Evolutionary conservation across 2,888 invertebrate genomes (phyloP).

Genomic region (Parnassius orleans): DNA sequence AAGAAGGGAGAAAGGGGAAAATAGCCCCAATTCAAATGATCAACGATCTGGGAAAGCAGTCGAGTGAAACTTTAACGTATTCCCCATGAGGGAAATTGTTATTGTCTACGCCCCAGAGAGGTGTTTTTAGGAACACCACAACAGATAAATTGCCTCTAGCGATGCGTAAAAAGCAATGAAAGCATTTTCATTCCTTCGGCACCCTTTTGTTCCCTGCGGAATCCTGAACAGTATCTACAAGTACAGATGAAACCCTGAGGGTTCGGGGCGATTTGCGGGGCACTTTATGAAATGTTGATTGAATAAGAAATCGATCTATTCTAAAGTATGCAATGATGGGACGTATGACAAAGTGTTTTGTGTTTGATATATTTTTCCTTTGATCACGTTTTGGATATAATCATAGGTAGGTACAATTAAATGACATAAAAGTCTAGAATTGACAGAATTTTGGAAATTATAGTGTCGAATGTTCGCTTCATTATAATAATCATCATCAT

Average conservation of each 20-base stretch:
- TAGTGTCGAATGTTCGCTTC: too few relatives aligned
- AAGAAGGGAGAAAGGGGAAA: slow-evolving; percentile 10
- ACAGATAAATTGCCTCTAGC: slow-evolving; percentile 74
- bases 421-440: too few relatives aligned
- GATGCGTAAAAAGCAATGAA: slow-evolving; percentile 77
- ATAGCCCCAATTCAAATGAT: slow-evolving; percentile 20
- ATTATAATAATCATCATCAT: too few relatives aligned
- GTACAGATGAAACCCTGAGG: slow-evolving; percentile 65
- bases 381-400: too few relatives aligned
- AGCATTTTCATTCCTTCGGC: slow-evolving; percentile 73
- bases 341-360: too few relatives aligned
- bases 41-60: slow-evolving; percentile 30
- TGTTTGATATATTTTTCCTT: too few relatives aligned
- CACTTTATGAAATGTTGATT: slow-evolving; percentile 35
- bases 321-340: not conserved
- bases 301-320: slow-evolving; percentile 28
- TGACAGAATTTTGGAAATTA: too few relatives aligned
- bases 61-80: slow-evolving; percentile 40
- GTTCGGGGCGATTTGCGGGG: slow-evolving; percentile 46
- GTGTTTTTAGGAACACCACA: slow-evolving; percentile 62
- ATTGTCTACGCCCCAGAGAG: slow-evolving; percentile 47
- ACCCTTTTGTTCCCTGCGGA: slow-evolving; percentile 70
- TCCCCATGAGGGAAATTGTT: slow-evolving; percentile 61
- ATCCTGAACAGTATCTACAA: slow-evolving; percentile 73
- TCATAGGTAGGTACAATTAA: too few relatives aligned